Percentiles rank a stretch among this genome's conserved stretches.
Evolutionary conservation across 2,113 vertebrate genomes (phyloP).

Genomic region (Scomber colias): DNA sequence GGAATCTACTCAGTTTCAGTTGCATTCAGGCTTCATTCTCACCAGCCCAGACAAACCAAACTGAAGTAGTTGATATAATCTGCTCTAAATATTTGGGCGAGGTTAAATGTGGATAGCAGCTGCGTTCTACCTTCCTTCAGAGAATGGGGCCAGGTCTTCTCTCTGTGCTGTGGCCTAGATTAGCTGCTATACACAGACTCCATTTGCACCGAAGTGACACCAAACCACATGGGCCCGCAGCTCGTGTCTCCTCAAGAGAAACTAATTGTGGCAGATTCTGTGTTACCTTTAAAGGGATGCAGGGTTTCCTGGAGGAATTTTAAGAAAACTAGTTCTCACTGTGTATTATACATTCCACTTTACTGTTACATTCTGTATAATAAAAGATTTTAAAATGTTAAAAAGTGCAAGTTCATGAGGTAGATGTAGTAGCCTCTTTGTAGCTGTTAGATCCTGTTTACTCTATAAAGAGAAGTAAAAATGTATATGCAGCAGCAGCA

Average conservation of each 20-base stretch:
- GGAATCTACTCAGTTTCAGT: background rate
- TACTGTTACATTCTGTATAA: background rate
- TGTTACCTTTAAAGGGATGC: conserved; percentile 25
- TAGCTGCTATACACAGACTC: conserved; percentile 57
- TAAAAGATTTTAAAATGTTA: background rate
- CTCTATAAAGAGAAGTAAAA: background rate
- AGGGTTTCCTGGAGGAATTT: conserved; percentile 3
- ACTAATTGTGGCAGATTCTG: conserved; percentile 42
- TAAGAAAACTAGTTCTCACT: background rate
- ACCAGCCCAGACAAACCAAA: background rate
- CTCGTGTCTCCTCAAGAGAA: conserved; percentile 23
- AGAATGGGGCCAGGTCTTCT: conserved; percentile 67
- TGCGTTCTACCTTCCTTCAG: conserved; percentile 26
- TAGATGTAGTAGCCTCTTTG: background rate
- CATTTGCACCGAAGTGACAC: conserved; percentile 55
- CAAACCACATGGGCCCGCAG: conserved; percentile 41
- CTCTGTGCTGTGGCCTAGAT: conserved; percentile 70
- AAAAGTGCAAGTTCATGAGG: background rate
- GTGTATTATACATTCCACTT: background rate
- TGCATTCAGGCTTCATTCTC: background rate
- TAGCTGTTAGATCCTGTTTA: background rate
- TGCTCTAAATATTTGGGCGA: conserved; percentile 3
- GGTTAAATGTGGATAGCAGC: conserved; percentile 23
- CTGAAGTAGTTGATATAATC: background rate
- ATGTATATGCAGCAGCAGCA: background rate